Conservation (phyloP, 2,888 invertebrate genomes). For the Chloroclysta siterata region DNA sequence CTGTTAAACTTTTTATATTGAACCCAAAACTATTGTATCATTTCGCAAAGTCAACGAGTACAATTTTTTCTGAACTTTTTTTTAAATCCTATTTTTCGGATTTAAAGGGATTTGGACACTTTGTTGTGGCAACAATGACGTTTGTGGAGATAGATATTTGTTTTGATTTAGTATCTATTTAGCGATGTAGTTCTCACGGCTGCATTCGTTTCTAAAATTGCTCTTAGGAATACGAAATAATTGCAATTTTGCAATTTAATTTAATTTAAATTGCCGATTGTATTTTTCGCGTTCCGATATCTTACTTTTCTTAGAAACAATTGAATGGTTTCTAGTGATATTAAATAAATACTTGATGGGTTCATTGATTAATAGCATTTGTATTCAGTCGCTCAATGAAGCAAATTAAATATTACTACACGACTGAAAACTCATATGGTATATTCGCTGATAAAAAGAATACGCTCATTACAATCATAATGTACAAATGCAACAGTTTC, state of each 20-base stretch:
- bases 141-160: constrained; percentile 77
- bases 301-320: no score
- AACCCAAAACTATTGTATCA: constrained; percentile 65
- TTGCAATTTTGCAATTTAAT: no score
- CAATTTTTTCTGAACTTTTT: constrained; percentile 58
- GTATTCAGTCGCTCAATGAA: no score
- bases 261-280: no score
- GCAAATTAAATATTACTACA: no score
- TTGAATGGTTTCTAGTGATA: no score
- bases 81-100: constrained; percentile 83
- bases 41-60: constrained; percentile 80
- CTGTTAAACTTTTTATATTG: constrained; percentile 57
- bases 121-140: constrained; percentile 83
- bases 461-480: no score
- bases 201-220: constrained; percentile 1
- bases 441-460: no score
- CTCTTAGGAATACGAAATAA: not conserved
- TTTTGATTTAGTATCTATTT: constrained; percentile 70
- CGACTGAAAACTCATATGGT: no score
- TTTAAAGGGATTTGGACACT: constrained; percentile 83
- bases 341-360: no score
- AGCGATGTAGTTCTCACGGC: constrained; percentile 64
- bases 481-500: not conserved
- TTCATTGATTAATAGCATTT: no score
- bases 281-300: no score